Evolutionary conservation across 2,797 vertebrate genomes (phyloP).

Genomic region (Sus cebifrons): DNA sequence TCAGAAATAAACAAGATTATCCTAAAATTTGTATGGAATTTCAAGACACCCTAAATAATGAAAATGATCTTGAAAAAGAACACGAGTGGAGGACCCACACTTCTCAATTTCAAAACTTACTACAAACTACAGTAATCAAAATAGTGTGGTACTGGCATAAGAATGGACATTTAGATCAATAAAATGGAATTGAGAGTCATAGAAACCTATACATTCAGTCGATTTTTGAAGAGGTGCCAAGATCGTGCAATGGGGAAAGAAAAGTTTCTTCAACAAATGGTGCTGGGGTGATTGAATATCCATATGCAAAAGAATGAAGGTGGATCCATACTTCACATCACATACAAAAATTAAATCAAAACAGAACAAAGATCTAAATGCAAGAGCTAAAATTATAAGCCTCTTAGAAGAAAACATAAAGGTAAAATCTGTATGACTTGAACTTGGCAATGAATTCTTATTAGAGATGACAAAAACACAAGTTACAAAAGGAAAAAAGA

Average conservation of each 20-base stretch:
- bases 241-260: conserved; percentile 5
- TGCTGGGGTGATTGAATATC: not conserved
- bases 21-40: conserved; percentile 14
- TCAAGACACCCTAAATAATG: not conserved
- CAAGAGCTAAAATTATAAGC: conserved; percentile 45
- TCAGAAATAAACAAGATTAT: not conserved
- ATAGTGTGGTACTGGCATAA: not conserved
- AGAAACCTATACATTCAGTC: not conserved
- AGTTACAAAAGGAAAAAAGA: not conserved
- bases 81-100: not conserved
- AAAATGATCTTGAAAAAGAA: conserved; percentile 42
- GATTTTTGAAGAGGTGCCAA: conserved; percentile 43
- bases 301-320: conserved; percentile 13
- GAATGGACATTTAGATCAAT: not conserved
- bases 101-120: conserved; percentile 26
- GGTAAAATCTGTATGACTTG: conserved; percentile 25
- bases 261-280: conserved; percentile 1
- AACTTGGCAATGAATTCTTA: conserved; percentile 6
- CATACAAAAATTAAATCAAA: conserved; percentile 37
- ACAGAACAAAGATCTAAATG: conserved; percentile 25
- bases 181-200: not conserved
- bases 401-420: conserved; percentile 38
- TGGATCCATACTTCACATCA: not conserved
- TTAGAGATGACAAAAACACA: conserved; percentile 42
- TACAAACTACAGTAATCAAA: not conserved